Evolutionary conservation across 2,888 invertebrate genomes (phyloP), one percentile per base, ranked within the genome.

Genomic region (Lasioglossum figueresi): DNA sequence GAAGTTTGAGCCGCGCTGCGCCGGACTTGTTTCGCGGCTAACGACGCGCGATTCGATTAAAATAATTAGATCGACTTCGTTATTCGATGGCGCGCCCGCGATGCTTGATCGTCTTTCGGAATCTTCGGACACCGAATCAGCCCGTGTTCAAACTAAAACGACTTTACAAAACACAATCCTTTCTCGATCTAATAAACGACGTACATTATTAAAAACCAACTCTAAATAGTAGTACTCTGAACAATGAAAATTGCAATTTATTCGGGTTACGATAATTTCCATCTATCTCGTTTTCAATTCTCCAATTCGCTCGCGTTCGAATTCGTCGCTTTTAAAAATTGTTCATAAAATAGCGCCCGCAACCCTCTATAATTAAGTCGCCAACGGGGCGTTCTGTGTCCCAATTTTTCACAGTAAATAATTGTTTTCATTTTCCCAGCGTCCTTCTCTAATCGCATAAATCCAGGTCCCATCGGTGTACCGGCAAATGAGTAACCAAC

Each of bases 1-100:
- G n/a, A 76, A 76, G 66, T 66, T 76, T 34, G 34, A 14, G n/a
- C 45, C 34, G 66, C 16, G 34, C 31, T 8, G 66, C 66, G 34
- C 2, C 66, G 76, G 31, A 31, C 76, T 76, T 76, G 76, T 76
- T 66, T 66, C 59, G 19, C 40, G 40, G 27, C 48, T 63, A 63
- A 66, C n/a, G 63, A 66, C n/a, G 27, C 40, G 34, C n/a, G 34
- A 81, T 81, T 63, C 16, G 52, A 31, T 37, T 16, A 40, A 43
- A 78, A 40, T 72, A 72, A 78, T 78, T 72, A 43, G 5, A 16
- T 40, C 31, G 23, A n/a, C n/a, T 52, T 31, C 6, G 27, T 3
- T 27, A 34, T 78, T 40, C 31, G 40, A 77, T 63, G 66, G 16
- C 1, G 8, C 66, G 66, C 66, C 34, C 6, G 66, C 66, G 66